These are phyloP conservation scores for Oedothorax gibbosus DNA, from an alignment of 1,140 invertebrate genomes.

Conservation along the genomic window DNA sequence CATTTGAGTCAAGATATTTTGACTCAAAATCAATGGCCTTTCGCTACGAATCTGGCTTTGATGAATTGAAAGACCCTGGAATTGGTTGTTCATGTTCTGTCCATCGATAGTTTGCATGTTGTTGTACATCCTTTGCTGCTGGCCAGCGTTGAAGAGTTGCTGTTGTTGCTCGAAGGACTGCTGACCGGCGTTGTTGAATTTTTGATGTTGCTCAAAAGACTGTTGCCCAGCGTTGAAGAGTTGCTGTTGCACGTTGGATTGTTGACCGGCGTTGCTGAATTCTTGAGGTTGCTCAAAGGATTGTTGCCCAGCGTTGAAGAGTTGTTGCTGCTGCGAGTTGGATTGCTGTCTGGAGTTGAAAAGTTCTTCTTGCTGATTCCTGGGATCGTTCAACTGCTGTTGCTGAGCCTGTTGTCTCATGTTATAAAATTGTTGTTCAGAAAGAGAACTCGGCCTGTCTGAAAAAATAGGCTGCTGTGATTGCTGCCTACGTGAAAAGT, in stretches of 20 bases:
- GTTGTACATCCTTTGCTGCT: not conserved
- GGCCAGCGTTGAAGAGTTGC: not conserved
- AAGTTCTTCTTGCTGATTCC: too few species aligned
- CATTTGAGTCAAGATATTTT: not conserved
- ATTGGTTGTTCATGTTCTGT: not conserved
- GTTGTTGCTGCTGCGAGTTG: not conserved
- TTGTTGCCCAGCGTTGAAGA: slow-evolving; percentile 2
- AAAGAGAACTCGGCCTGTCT: too few species aligned
- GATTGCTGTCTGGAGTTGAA: too few species aligned
- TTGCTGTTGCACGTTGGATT: not conserved
- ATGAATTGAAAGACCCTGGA: not conserved
- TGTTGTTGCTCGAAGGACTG: not conserved
- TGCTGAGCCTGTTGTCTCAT: too few species aligned
- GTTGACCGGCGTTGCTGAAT: not conserved
- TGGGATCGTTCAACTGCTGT: too few species aligned
- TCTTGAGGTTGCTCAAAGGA: not conserved
- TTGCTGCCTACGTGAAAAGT: too few species aligned
- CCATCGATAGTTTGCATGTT: not conserved
- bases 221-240: slow-evolving; percentile 17
- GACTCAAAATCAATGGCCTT: not conserved
- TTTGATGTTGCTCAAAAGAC: not conserved
- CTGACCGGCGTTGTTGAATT: not conserved
- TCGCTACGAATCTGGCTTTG: not conserved
- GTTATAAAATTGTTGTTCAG: too few species aligned
- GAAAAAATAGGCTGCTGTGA: too few species aligned